Evolutionary conservation across 64 coral and sea anemone genomes (phyloP), one percentile per base, ranked within the genome.

Genomic region (Hydrozoanthus tunicans): DNA sequence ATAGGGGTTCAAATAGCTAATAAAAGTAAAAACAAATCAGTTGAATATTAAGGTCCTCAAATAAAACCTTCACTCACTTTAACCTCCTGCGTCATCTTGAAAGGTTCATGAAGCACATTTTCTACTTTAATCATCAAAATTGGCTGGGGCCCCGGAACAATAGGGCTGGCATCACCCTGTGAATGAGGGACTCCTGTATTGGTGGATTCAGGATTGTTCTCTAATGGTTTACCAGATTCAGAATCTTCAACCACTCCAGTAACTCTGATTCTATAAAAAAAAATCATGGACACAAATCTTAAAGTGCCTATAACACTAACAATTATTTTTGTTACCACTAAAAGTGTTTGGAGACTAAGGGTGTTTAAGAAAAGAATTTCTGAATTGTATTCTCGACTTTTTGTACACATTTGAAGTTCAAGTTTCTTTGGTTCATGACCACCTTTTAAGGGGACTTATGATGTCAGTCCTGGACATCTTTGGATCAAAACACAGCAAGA

Each of bases 41-140:
- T 9, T 64, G 62, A 64, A 64, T 9, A 64, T 9, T 64, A 64
- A 64, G 62, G 62, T 64, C 62, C 13, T 64, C 7, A 64, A 64
- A 64, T 64, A 43, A 43, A 43, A 43, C 32, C 32, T 2, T 43
- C 32, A 53, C 57, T 85, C 58, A 98, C 96, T 91, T 98, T 99
- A 53, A 99, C 92, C 86, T 99, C 97, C 17, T 93, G 89, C 17
- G 97, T 99, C 11, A 90, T 65, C 79, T 99, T 99, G 68, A 94
- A 99, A 15, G 97, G 94, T 52, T 95, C 86, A 77, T 99, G 94
- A 10, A 99, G 79, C 0, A 99, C 94, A 96, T 99, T 99, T 77
- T 99, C 97, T 6, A 99, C 97, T 86, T 69, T 89, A 9, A 96
- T 94, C 97, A 99, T 99, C 51, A 94, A 59, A 10, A 99, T 99